Percentiles rank a stretch among this genome's conserved stretches.
Evolutionary conservation across 2,113 vertebrate species (phyloP).

Genomic region (Pogona vitticeps): DNA sequence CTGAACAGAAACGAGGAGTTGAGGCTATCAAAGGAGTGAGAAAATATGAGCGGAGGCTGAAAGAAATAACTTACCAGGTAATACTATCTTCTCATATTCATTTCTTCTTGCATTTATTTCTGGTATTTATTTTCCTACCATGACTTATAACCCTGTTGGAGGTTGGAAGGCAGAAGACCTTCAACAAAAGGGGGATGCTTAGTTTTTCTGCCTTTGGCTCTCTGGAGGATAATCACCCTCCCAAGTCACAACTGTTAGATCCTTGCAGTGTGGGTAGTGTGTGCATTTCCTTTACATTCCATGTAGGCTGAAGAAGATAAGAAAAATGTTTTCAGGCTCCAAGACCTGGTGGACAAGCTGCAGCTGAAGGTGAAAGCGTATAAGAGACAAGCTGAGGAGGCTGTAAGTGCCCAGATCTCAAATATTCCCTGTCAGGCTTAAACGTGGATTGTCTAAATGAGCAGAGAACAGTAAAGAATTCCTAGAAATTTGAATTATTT

Average conservation of each 20-base stretch:
- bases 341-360: slow-evolving; percentile 87
- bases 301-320: slow-evolving; percentile 83
- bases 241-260: not conserved
- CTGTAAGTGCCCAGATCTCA: slow-evolving; percentile 71
- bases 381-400: slow-evolving; percentile 83
- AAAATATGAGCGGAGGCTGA: slow-evolving; percentile 77
- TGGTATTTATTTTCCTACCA: not conserved
- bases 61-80: slow-evolving; percentile 80
- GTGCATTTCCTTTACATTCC: slow-evolving; percentile 8
- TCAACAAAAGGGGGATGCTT: not conserved
- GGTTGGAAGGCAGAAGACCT: not conserved
- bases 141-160: not conserved
- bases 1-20: slow-evolving; percentile 77
- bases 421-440: not conserved
- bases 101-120: not conserved
- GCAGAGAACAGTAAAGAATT: not conserved
- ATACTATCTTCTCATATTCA: fast-evolving
- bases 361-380: slow-evolving; percentile 89
- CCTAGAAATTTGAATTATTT: not conserved
- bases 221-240: not conserved
- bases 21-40: slow-evolving; percentile 79
- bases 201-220: not conserved
- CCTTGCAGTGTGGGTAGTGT: not conserved
- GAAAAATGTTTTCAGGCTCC: slow-evolving; percentile 84
- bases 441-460: not conserved